Conservation (phyloP, 2,113 vertebrate genomes). For the Xenotilapia longispinis region DNA sequence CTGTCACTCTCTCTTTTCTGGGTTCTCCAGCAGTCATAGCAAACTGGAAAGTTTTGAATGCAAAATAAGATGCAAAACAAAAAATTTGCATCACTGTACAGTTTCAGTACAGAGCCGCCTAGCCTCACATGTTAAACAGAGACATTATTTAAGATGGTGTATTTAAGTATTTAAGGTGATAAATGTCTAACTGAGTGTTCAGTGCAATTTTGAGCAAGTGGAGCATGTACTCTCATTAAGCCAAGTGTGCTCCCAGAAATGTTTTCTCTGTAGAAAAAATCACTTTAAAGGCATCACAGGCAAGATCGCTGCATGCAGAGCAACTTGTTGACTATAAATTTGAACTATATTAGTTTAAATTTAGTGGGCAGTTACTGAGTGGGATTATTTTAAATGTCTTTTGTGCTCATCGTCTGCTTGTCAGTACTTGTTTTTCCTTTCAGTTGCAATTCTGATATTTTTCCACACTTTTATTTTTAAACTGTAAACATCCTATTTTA, state of each 20-base stretch:
- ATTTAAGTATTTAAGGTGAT: background rate
- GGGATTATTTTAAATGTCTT: background rate
- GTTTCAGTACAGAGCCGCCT: background rate
- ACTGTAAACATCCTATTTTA: conserved; percentile 20
- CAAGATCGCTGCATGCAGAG: background rate
- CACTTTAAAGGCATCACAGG: background rate
- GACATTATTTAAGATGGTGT: background rate
- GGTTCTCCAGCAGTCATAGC: conserved; percentile 2
- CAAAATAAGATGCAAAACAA: conserved; percentile 73
- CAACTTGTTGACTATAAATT: background rate
- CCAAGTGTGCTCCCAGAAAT: background rate
- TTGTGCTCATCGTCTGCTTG: background rate
- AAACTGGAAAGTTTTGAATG: conserved; percentile 61
- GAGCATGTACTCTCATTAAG: background rate
- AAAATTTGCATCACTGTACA: conserved; percentile 66
- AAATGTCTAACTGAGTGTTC: background rate
- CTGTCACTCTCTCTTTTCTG: conserved; percentile 33
- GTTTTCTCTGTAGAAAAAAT: background rate
- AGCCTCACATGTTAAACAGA: background rate
- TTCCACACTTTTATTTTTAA: conserved; percentile 17
- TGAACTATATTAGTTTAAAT: background rate
- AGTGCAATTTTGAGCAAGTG: background rate
- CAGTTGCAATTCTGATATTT: background rate
- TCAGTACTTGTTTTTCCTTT: background rate
- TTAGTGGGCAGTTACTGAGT: background rate